Base-by-base conservation (phyloP, 2,888 invertebrate species). In the Matsumyia berberina region DNA sequence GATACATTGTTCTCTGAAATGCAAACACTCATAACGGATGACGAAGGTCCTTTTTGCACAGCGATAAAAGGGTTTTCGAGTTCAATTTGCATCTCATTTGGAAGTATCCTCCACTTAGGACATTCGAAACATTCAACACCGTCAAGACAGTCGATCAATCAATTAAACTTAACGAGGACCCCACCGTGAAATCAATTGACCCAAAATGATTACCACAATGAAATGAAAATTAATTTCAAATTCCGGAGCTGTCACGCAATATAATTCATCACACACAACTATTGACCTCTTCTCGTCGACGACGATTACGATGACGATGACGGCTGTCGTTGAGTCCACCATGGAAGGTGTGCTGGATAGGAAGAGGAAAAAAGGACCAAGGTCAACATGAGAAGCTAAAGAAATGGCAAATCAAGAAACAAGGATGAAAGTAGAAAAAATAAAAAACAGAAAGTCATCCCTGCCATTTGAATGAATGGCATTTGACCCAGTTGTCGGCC, bases 401-500 rank as follows among this genome's bases (percentile, higher is more conserved):
- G 1, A 9, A 49, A 33, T 24, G 31, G 19, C 31, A 15, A 15
- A 8, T 33, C 9, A 1, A 33, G 17, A 44, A 53, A 67, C n/a
- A 2, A 3, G 2, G 19, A 8, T n/a, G 8, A 4, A 31, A 9
- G 15, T 8, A 31, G 8, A 44, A 44, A 53, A 24, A 53, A n/a
- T n/a, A n/a, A 29, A 31, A 0, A 9, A 24, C 24, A 53, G n/a
- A n/a, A n/a, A 64, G 42, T 73, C 29, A 55, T 62, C 73, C 51
- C 24, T 44, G 5, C 15, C 35, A 7, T 44, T 53, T 51, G 60
- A 72, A 49, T 31, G 72, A 15, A 49, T 31, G 60, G 17, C 33
- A 15, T 62, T 53, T 73, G 53, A 73, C 73, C 73, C 12, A 64
- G 53, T 55, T 73, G 39, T 31, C 39, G 31, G 19, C 9, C 24